Percentiles rank a stretch among this genome's conserved stretches.
Conservation (phyloP, 2,797 vertebrate genomes). For the Clamator glandarius region DNA sequence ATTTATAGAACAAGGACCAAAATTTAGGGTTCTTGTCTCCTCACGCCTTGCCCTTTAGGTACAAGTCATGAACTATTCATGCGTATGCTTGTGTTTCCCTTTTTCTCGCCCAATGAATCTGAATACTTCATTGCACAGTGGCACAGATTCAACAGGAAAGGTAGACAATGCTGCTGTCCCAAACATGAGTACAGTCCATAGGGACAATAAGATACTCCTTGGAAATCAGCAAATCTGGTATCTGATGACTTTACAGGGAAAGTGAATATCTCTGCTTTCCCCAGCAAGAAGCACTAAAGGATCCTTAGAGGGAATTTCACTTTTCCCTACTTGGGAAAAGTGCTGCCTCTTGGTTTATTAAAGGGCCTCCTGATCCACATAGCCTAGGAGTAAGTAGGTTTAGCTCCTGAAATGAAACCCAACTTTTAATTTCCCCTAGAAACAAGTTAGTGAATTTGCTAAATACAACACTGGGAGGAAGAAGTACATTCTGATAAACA, state of each 20-base stretch:
- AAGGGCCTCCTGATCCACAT: background rate
- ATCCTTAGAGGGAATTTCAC: background rate
- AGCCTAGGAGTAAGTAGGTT: background rate
- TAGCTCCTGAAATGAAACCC: background rate
- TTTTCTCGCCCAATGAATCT: background rate
- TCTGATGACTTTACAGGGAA: background rate
- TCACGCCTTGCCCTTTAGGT: background rate
- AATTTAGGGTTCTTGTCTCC: background rate
- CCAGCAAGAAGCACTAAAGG: background rate
- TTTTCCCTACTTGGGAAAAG: background rate
- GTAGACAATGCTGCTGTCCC: background rate
- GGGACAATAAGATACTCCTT: background rate
- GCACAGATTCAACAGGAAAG: background rate
- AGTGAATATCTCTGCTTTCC: background rate
- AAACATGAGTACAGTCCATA: background rate
- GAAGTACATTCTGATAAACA: constrained; percentile 28
- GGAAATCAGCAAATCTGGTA: background rate
- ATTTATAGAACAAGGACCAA: background rate
- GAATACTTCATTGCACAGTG: background rate
- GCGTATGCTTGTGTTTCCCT: background rate
- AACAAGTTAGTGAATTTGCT: constrained; percentile 16
- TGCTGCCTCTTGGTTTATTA: constrained; percentile 1
- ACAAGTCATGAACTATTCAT: background rate
- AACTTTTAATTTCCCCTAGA: constrained; percentile 11
- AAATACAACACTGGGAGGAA: constrained; percentile 21